Evolutionary conservation across 2,888 invertebrate species (phyloP).

Genomic region (Dioctria linearis): DNA sequence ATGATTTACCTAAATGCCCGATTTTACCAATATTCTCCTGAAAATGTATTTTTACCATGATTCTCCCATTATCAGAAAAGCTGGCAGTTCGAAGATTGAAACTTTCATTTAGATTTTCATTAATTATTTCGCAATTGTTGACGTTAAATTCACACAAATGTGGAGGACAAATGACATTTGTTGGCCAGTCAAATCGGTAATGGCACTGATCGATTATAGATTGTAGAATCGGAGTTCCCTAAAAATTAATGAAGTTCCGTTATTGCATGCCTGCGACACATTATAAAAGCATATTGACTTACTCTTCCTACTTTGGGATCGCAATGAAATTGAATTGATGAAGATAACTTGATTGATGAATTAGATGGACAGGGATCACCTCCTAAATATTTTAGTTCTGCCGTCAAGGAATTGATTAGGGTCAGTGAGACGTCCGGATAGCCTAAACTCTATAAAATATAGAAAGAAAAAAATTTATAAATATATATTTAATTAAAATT

Average conservation of each 20-base stretch:
- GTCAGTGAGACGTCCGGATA: slow-evolving; percentile 66
- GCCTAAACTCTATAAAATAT: slow-evolving; percentile 67
- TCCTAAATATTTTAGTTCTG: slow-evolving; percentile 65
- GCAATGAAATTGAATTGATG: slow-evolving; percentile 67
- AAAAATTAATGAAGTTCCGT: slow-evolving; percentile 26
- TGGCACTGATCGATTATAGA: slow-evolving; percentile 67
- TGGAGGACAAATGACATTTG: slow-evolving; percentile 69
- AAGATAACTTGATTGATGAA: slow-evolving; percentile 63
- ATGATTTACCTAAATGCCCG: background rate
- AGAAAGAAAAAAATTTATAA: background rate
- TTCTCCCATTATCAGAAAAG: slow-evolving; percentile 66
- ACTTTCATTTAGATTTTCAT: slow-evolving; percentile 65
- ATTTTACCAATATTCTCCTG: background rate
- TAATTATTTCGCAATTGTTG: slow-evolving; percentile 67
- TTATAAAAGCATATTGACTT: slow-evolving; percentile 57
- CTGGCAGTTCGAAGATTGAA: slow-evolving; percentile 66
- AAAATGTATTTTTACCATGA: slow-evolving; percentile 63
- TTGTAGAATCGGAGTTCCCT: slow-evolving; percentile 69
- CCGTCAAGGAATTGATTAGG: slow-evolving; percentile 64
- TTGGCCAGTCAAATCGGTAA: slow-evolving; percentile 69
- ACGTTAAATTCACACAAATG: slow-evolving; percentile 66
- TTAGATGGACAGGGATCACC: slow-evolving; percentile 67
- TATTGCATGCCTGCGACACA: background rate
- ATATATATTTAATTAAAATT: too few relatives aligned
- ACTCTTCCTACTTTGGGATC: slow-evolving; percentile 67